These are phyloP conservation scores for Neuroterus valhalla DNA, from an alignment of 1,140 invertebrate species.

Conservation along the genomic window DNA sequence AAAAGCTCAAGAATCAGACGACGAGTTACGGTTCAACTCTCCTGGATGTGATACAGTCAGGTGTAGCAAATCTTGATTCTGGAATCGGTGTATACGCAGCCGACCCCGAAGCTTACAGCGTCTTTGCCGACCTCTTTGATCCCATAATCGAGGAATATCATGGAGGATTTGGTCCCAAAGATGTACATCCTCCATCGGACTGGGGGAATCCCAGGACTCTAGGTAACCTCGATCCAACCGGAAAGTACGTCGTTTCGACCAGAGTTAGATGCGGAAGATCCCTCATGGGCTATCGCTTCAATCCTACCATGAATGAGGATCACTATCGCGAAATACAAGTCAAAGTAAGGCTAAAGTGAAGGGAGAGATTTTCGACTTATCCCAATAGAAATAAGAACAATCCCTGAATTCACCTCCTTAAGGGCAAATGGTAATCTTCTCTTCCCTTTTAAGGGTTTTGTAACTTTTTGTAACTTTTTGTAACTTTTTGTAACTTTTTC, in stretches of 20 bases:
- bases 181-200: constrained; percentile 80
- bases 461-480: too few species aligned
- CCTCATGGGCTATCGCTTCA: constrained; percentile 84
- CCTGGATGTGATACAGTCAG: constrained; percentile 82
- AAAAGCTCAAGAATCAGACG: constrained; percentile 79
- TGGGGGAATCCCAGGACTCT: constrained; percentile 82
- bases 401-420: background rate
- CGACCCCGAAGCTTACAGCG: constrained; percentile 82
- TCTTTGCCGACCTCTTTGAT: constrained; percentile 83
- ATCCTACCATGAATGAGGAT: constrained; percentile 82
- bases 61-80: constrained; percentile 79
- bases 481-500: too few species aligned
- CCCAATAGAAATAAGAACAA: constrained; percentile 15
- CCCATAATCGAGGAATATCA: constrained; percentile 88
- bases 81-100: constrained; percentile 83
- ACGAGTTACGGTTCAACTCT: constrained; percentile 78
- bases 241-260: constrained; percentile 83
- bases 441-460: too few species aligned
- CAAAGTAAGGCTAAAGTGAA: constrained; percentile 63
- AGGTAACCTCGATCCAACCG: constrained; percentile 83
- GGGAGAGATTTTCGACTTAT: constrained; percentile 8
- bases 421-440: too few species aligned
- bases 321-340: constrained; percentile 80
- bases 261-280: constrained; percentile 84
- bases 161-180: constrained; percentile 77